Evolutionary conservation across 2,797 vertebrate genomes (phyloP).

Genomic region (Melanotaenia pygmaea): DNA sequence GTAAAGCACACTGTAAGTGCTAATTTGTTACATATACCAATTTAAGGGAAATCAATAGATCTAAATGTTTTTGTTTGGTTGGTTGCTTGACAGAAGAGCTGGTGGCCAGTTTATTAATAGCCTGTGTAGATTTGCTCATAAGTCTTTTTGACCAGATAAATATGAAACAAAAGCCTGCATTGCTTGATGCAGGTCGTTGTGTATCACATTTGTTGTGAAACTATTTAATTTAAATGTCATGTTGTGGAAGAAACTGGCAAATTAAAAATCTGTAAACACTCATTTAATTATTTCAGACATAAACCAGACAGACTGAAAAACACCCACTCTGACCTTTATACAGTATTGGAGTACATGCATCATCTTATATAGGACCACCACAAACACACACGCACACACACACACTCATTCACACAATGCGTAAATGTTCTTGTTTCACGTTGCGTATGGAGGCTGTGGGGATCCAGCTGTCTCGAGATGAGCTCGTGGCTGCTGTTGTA

Average conservation of each 20-base stretch:
- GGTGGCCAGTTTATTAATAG: not conserved
- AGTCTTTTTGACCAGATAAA: not conserved
- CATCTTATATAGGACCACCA: constrained; percentile 11
- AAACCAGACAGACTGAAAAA: constrained; percentile 17
- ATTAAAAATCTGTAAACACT: no score
- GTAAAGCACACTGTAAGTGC: no score
- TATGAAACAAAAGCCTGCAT: not conserved
- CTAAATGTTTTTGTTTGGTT: not conserved
- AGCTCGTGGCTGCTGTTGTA: constrained; percentile 5
- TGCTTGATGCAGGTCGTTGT: not conserved
- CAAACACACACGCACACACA: not conserved
- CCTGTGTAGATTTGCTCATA: not conserved
- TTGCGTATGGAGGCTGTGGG: constrained; percentile 15
- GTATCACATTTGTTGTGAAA: not conserved
- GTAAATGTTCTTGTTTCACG: constrained; percentile 15
- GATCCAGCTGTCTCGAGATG: constrained; percentile 34
- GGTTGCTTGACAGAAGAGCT: not conserved
- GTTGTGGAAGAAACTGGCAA: not conserved
- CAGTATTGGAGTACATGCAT: constrained; percentile 29
- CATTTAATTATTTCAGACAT: not conserved
- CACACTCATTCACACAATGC: not conserved
- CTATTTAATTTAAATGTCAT: not conserved
- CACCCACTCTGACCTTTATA: constrained; percentile 31
- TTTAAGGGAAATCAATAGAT: not conserved
- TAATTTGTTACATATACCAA: not conserved